Evolutionary conservation across 2,888 invertebrate genomes (phyloP), one percentile per base, ranked within the genome.

Genomic region (Argyra leucocephala): DNA sequence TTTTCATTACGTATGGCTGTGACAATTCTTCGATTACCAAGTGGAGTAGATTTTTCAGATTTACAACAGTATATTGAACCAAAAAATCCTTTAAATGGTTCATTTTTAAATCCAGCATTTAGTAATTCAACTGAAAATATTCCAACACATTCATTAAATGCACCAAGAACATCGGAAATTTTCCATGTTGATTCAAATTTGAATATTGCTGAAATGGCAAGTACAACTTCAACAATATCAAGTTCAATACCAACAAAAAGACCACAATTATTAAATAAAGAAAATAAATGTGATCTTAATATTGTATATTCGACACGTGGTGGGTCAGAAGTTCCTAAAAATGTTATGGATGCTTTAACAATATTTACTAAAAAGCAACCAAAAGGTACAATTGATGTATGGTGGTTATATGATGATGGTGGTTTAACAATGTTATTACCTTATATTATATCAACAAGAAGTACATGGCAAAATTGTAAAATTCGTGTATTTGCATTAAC

Each of bases 381-480:
- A 65, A 85, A 87, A 68, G 93, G 94, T 15, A 88, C 86, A 0
- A 88, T 96, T 60, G 96, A 96, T 80, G 94, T 96, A 61, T 96
- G 95, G 92, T 97, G 96, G 96, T 81, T 96, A 72, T 96, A 95
- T 78, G 96, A 96, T 77, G 96, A 92, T 78, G 91, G 91, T 74
- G 91, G 91, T 64, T 82, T 93, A 60, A 93, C 93, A 2, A 88
- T 93, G 78, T 82, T 93, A 67, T 78, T 93, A 71, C 93, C 93
- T 0, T 92, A 93, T 78, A 92, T 93, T 70, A 86, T 93, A 70
- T 89, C 90, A 63, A 88, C 88, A 71, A 84, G 92, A 70, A 84
- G 87, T 10, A 83, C 87, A 72, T 93, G 91, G 90, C 82, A 87
- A 64, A 83, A 85, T 72, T 91, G 91, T 77, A 88, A 88, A 76